Conservation (phyloP, 2,113 vertebrate genomes). For the Scophthalmus maximus region DNA sequence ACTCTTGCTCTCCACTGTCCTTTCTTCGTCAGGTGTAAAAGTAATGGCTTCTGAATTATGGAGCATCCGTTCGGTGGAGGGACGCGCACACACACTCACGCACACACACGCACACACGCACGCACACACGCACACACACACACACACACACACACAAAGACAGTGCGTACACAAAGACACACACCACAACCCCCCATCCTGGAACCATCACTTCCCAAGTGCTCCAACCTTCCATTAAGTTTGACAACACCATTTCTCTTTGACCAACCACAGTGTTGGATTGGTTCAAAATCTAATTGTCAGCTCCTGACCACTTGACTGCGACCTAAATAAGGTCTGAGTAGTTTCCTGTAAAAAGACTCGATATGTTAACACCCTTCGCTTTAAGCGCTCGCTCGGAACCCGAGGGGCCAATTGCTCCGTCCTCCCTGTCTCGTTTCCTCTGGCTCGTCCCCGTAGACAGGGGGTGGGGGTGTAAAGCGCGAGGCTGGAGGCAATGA, state of each 20-base stretch:
- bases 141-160: conserved; percentile 32
- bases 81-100: conserved; percentile 31
- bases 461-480: conserved; percentile 12
- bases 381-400: conserved; percentile 38
- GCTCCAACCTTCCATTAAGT: conserved; percentile 63
- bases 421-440: conserved; percentile 52
- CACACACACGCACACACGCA: too few relatives aligned
- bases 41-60: conserved; percentile 74
- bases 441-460: conserved; percentile 34
- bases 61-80: conserved; percentile 52
- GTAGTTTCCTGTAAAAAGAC: conserved; percentile 32
- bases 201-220: conserved; percentile 33
- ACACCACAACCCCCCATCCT: conserved; percentile 13
- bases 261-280: conserved; percentile 20
- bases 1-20: not conserved
- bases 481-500: conserved; percentile 34
- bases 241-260: conserved; percentile 57
- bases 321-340: conserved; percentile 48
- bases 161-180: conserved; percentile 10
- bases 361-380: conserved; percentile 50
- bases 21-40: conserved; percentile 42
- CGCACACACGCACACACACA: conserved; percentile 34
- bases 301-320: conserved; percentile 52
- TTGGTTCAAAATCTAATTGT: conserved; percentile 38
- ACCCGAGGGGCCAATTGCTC: conserved; percentile 29